Base-by-base conservation (phyloP, 2,888 invertebrate genomes). In the Anorthoa munda region DNA sequence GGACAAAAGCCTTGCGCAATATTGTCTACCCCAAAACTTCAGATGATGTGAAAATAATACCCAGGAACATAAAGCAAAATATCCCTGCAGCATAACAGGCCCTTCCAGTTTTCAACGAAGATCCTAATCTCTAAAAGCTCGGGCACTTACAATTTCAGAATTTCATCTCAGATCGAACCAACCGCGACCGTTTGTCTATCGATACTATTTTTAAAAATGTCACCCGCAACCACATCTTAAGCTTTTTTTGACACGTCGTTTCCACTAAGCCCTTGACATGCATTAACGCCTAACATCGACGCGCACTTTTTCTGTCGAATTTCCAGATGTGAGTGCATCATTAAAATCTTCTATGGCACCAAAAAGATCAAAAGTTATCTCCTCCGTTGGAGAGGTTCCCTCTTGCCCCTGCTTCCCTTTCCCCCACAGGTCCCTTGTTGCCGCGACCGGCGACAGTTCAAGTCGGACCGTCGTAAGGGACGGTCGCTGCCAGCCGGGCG, bases 331-430 rank as follows among this genome's bases (percentile, higher is more conserved):
- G 94, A 91, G 93, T 93, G 94, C 94, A 93, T 95, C 96, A 96
- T 96, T 96, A 95, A 95, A 96, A 95, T 95, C 95, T 93, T 92
- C 94, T 94, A 92, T 92, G 90, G 92, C 91, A 93, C 94, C 94
- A 95, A 95, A 96, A 95, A 96, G 96, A 95, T 96, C 95, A 95
- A 95, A 96, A 96, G 95, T 96, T 96, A 95, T 95, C 95, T 95
- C 92, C 92, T 93, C 91, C 87, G 92, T 90, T 93, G 91, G 92
- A 93, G 94, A 92, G 93, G 88, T 90, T 91, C 91, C 90, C 89
- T 89, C 90, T 89, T 91, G 86, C 90, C 90, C 90, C 92, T 88
- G 87, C 87, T 88, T 89, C 91, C 91, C 91, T 86, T 90, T 92
- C 93, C 93, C 92, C 89, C 91, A 90, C 91, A 84, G 89, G 89